A percentile compares a stretch with the other conserved stretches of the same genome.
Evolutionary conservation across 92 coral and sea anemone species (phyloP).

Genomic region (Heteractis magnifica): DNA sequence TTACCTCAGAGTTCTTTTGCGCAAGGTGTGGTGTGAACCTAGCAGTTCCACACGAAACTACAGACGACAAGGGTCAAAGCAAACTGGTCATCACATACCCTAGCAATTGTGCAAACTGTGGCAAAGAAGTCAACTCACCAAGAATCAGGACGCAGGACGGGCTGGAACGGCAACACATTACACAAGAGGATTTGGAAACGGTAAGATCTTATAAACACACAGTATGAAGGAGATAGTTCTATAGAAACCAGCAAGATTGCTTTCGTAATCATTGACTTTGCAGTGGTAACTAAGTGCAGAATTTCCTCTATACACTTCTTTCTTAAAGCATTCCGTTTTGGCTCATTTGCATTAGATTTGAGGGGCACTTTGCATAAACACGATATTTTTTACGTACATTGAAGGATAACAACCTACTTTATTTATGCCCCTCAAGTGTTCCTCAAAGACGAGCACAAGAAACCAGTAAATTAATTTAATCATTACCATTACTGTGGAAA

Average conservation of each 20-base stretch:
- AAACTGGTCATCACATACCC: conserved; percentile 36
- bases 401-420: too few relatives aligned
- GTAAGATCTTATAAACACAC: background rate
- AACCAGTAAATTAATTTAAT: too few relatives aligned
- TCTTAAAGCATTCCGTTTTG: background rate
- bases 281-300: background rate
- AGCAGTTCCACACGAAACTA: conserved; percentile 56
- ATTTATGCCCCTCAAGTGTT: too few relatives aligned
- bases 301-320: background rate
- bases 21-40: conserved; percentile 53
- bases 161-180: conserved; percentile 40
- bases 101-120: conserved; percentile 47
- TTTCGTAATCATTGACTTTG: background rate
- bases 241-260: too few relatives aligned
- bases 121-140: conserved; percentile 24
- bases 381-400: too few relatives aligned
- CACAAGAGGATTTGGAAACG: conserved; percentile 20
- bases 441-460: too few relatives aligned
- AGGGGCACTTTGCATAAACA: too few relatives aligned
- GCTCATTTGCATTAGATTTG: too few relatives aligned
- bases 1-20: conserved; percentile 54
- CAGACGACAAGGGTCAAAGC: conserved; percentile 16
- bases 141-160: background rate
- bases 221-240: background rate
- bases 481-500: too few relatives aligned